phyloP scores from a whole-genome alignment of 2,888 invertebrate species.

The Drosophila hawaiiensis region DNA sequence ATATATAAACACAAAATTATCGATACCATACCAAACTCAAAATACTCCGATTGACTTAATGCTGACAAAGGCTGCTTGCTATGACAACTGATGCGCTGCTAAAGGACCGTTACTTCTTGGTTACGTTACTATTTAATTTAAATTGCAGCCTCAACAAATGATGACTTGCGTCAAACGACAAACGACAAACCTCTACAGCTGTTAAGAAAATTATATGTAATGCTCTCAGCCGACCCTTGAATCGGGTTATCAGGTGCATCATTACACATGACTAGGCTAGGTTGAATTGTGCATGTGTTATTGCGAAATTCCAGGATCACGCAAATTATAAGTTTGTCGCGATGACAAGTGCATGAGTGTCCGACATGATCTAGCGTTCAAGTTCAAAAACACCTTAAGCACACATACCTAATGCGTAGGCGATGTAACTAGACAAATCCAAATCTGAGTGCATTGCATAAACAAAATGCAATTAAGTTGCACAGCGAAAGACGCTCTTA shows the following conservation, averaged over 20 bases:
- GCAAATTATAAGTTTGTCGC: constrained; percentile 45
- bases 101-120: constrained; percentile 41
- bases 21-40: not conserved
- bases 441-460: constrained; percentile 63
- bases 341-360: constrained; percentile 74
- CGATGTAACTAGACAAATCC: constrained; percentile 47
- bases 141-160: constrained; percentile 14
- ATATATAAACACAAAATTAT: not conserved
- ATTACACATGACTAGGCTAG: constrained; percentile 43
- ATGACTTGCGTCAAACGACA: constrained; percentile 32
- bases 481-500: constrained; percentile 49
- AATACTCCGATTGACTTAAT: not conserved
- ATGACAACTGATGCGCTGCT: not conserved
- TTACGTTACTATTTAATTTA: not conserved
- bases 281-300: constrained; percentile 39
- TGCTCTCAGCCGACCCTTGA: constrained; percentile 20
- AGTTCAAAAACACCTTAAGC: constrained; percentile 54
- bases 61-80: constrained; percentile 25
- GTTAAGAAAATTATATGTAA: constrained; percentile 22
- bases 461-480: constrained; percentile 50
- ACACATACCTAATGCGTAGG: constrained; percentile 48
- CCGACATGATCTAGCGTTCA: constrained; percentile 70
- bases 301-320: constrained; percentile 62
- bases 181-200: not conserved
- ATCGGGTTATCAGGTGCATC: constrained; percentile 42